A percentile compares a stretch with the other conserved stretches of the same genome.
Conservation (phyloP, 2,113 vertebrate genomes). For the Stegostoma tigrinum region DNA sequence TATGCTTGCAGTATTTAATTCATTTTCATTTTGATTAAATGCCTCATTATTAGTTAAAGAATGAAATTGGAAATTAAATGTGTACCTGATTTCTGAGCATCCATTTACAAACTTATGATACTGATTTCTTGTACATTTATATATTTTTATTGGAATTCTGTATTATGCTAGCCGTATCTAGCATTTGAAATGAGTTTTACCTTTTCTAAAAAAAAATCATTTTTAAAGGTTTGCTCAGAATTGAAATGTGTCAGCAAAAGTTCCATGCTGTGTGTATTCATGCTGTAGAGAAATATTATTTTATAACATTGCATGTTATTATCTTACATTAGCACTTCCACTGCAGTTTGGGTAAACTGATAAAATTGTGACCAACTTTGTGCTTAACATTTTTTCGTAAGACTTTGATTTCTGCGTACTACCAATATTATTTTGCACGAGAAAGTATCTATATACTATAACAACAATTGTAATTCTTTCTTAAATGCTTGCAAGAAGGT, state of each 20-base stretch:
- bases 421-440: background rate
- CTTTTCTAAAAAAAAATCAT: background rate
- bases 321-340: background rate
- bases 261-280: background rate
- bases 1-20: conserved; percentile 46
- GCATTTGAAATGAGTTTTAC: background rate
- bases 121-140: conserved; percentile 46
- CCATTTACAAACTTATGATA: conserved; percentile 52
- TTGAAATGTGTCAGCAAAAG: background rate
- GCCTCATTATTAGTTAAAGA: conserved; percentile 60
- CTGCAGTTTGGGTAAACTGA: background rate
- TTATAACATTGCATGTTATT: background rate
- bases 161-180: too few species aligned
- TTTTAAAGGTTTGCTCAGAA: background rate
- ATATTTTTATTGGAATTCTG: background rate
- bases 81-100: conserved; percentile 57
- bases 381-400: background rate
- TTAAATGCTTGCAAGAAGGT: background rate
- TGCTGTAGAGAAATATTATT: background rate
- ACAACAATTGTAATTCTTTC: background rate
- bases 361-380: background rate
- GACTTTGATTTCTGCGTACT: background rate
- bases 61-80: conserved; percentile 59
- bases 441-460: background rate
- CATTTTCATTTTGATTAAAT: conserved; percentile 54